These are phyloP conservation scores for Cichladusa arquata DNA, from an alignment of 2,113 vertebrate species.

Conservation along the genomic window DNA sequence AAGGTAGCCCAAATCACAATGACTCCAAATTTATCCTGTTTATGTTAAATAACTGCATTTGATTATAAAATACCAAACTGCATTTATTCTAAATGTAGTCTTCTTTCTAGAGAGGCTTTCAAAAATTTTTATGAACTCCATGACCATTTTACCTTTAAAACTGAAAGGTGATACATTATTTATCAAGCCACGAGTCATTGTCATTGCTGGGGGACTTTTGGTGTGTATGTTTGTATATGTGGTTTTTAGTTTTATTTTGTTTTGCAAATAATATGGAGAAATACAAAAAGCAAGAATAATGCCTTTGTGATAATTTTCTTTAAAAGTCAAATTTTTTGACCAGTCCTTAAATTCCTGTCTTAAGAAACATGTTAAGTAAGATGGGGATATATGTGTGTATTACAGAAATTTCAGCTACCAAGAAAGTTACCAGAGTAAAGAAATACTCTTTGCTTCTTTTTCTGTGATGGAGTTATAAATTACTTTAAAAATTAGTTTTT, in stretches of 20 bases:
- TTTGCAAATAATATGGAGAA: not conserved
- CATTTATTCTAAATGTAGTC: not conserved
- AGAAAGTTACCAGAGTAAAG: not conserved
- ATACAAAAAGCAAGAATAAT: not conserved
- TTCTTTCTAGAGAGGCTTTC: not conserved
- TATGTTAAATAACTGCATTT: not conserved
- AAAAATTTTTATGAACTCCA: not conserved
- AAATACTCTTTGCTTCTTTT: not conserved
- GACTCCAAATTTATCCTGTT: not conserved
- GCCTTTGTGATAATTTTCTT: not conserved
- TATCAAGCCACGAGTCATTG: not conserved
- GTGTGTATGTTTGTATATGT: accelerated
- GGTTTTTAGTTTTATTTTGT: accelerated
- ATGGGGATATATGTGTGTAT: not conserved
- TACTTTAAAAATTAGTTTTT: not conserved
- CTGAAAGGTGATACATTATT: not conserved
- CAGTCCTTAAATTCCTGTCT: not conserved
- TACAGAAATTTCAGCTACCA: not conserved
- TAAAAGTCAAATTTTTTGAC: not conserved
- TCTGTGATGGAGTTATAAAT: not conserved
- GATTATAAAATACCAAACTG: not conserved
- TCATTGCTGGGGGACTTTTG: not conserved
- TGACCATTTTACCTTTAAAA: not conserved
- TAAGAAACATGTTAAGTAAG: not conserved
- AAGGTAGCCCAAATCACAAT: not conserved